Conservation (phyloP, 2,888 invertebrate genomes). For the Andrena chrysosceles region DNA sequence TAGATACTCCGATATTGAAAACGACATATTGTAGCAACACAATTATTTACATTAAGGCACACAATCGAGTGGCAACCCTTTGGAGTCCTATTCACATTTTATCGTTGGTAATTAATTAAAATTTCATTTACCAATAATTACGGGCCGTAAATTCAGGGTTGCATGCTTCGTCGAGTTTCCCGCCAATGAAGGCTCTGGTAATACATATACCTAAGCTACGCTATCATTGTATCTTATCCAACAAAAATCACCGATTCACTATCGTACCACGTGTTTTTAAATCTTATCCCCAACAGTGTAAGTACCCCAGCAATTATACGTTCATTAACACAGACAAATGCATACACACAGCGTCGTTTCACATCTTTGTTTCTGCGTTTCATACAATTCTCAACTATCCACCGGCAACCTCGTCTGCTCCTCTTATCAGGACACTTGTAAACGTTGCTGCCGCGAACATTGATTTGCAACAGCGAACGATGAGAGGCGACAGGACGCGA, state of each 20-base stretch:
- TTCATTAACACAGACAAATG: not conserved
- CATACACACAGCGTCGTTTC: not conserved
- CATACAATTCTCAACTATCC: not conserved
- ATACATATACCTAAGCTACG: no score
- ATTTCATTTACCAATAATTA: no score
- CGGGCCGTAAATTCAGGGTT: no score
- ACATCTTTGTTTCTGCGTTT: not conserved
- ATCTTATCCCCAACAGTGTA: no score
- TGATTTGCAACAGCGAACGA: slow-evolving; percentile 12
- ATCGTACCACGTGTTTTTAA: no score
- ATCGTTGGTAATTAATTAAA: no score
- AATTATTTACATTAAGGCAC: slow-evolving; percentile 4
- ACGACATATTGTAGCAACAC: not conserved
- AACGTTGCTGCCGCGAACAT: slow-evolving; percentile 1
- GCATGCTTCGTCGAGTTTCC: no score
- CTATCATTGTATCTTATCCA: no score
- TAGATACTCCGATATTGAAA: not conserved
- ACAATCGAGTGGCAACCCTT: not conserved
- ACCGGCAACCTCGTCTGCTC: not conserved
- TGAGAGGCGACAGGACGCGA: slow-evolving; percentile 2
- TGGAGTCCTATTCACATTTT: no score
- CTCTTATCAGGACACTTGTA: not conserved
- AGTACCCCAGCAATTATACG: not conserved
- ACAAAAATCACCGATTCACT: no score
- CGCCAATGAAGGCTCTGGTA: no score